Percentiles rank a stretch among this genome's conserved stretches.
These are phyloP conservation scores for Apodemus speciosus DNA, from an alignment of 2,113 vertebrate species.

Conservation along the genomic window DNA sequence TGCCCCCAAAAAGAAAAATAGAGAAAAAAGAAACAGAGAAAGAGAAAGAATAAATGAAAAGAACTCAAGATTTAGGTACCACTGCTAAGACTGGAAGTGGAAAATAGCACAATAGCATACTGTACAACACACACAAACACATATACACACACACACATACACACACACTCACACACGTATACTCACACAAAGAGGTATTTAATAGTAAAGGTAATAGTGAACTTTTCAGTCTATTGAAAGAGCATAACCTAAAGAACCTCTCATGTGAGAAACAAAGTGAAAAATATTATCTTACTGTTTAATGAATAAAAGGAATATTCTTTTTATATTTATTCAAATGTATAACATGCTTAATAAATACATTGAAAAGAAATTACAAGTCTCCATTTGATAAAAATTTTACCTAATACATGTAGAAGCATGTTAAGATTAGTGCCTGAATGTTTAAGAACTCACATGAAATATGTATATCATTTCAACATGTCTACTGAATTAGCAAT, in stretches of 20 bases:
- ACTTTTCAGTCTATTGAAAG: neutral
- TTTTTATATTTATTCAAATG: neutral
- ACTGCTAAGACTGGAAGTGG: neutral
- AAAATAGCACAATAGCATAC: neutral
- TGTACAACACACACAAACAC: too few species aligned
- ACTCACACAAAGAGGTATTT: neutral
- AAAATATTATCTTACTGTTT: neutral
- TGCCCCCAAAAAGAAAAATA: too few species aligned
- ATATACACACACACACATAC: neutral
- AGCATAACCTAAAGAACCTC: neutral
- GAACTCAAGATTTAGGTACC: neutral
- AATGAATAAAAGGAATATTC: neutral
- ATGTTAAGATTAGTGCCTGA: neutral
- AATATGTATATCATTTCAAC: neutral
- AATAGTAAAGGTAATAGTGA: neutral
- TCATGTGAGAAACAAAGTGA: neutral
- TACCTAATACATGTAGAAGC: neutral
- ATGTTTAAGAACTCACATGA: neutral
- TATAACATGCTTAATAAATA: neutral
- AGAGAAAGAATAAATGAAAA: neutral
- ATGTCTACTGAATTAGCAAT: neutral
- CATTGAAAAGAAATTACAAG: neutral
- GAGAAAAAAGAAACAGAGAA: neutral
- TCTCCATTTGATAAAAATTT: neutral
- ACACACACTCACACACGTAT: neutral